phyloP scores from a whole-genome alignment of 2,888 invertebrate genomes.

The Neoscelio sp. region DNA sequence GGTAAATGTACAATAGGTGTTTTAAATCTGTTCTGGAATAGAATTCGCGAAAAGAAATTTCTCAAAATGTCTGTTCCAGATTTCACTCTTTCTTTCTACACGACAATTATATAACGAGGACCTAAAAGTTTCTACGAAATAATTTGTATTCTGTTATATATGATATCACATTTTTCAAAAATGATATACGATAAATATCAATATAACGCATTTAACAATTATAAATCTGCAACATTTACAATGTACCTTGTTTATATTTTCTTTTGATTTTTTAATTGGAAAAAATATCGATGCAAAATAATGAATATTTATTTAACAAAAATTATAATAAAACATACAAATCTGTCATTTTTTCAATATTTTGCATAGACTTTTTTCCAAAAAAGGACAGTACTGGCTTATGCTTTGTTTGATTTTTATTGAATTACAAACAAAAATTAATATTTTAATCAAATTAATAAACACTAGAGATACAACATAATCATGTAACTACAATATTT shows the following conservation, averaged over 20 bases:
- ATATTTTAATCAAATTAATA: too few relatives aligned
- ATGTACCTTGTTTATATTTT: slow-evolving; percentile 71
- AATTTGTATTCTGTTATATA: slow-evolving; percentile 71
- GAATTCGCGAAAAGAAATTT: slow-evolving; percentile 14
- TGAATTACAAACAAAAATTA: too few relatives aligned
- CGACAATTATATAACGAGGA: slow-evolving; percentile 71
- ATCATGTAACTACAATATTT: too few relatives aligned
- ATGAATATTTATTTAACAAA: neutral
- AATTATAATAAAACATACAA: too few relatives aligned
- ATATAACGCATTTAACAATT: slow-evolving; percentile 77
- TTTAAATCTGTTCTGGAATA: slow-evolving; percentile 3
- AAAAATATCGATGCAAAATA: neutral
- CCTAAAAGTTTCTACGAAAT: slow-evolving; percentile 76
- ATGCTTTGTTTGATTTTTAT: too few relatives aligned
- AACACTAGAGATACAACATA: too few relatives aligned
- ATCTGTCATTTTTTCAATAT: too few relatives aligned
- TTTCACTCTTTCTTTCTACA: slow-evolving; percentile 51
- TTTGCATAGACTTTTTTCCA: too few relatives aligned
- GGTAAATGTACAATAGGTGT: slow-evolving; percentile 40
- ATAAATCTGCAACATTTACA: slow-evolving; percentile 76
- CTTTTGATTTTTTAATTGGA: slow-evolving; percentile 18
- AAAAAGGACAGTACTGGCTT: too few relatives aligned
- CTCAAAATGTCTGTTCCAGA: slow-evolving; percentile 25
- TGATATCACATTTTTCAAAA: slow-evolving; percentile 79
- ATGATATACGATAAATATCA: slow-evolving; percentile 76